Conservation (phyloP, 1,140 invertebrate species). For the Anastrepha ludens region DNA sequence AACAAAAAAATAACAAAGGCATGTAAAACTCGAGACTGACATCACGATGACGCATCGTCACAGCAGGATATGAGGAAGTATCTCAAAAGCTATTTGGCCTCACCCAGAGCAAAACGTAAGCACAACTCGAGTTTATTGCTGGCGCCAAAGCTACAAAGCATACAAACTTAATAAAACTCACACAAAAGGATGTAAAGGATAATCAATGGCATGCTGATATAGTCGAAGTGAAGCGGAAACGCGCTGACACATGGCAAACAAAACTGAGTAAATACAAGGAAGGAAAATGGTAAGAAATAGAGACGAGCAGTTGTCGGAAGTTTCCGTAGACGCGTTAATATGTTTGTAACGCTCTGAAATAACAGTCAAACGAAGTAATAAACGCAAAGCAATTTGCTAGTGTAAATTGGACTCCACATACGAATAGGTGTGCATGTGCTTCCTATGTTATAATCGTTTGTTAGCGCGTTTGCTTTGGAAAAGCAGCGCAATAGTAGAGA, state of each 20-base stretch:
- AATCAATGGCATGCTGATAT: not conserved
- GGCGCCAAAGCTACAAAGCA: constrained; percentile 4
- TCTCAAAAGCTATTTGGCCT: not conserved
- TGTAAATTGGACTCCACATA: not conserved
- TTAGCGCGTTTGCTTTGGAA: too few species aligned
- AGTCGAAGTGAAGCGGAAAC: not conserved
- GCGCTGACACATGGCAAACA: constrained; percentile 4
- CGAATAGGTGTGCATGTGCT: not conserved
- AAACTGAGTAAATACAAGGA: not conserved
- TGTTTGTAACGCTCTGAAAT: not conserved
- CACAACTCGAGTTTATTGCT: constrained; percentile 3
- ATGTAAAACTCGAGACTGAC: not conserved
- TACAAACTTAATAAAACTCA: constrained; percentile 38
- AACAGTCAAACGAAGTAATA: not conserved
- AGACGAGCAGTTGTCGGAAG: not conserved
- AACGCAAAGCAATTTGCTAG: not conserved
- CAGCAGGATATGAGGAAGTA: not conserved
- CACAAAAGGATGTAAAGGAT: not conserved
- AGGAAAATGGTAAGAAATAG: not conserved
- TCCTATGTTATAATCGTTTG: not conserved
- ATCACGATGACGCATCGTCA: not conserved
- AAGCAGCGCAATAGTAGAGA: too few species aligned
- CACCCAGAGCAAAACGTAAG: not conserved
- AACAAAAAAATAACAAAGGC: not conserved
- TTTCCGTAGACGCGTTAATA: not conserved